Base-by-base conservation (phyloP, 2,888 invertebrate species). In the Mycalesis mineus region DNA sequence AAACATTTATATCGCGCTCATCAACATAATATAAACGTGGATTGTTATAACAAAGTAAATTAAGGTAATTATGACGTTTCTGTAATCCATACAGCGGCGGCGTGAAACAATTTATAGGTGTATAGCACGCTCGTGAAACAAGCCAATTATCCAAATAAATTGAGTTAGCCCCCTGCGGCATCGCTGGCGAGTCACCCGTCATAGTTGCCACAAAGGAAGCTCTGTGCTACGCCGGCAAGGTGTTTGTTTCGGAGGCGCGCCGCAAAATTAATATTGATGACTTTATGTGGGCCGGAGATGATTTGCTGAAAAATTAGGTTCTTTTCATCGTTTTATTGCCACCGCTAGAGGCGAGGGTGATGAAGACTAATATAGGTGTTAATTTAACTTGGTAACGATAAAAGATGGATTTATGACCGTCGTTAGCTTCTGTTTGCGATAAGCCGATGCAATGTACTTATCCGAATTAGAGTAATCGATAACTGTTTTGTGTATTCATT, bases 231-330 rank as follows among this genome's bases (percentile, higher is more conserved):
- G 77, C 75, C 68, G 78, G 78, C 73, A 82, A 87, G 88, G 88
- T 85, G 86, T 87, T 84, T 88, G 88, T 88, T 89, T 87, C 78
- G 80, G 81, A 80, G 85, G 86, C 82, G 83, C 80, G 84, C 84
- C 83, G 67, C 80, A 74, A 86, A 88, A 89, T 89, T 84, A 89
- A 88, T 88, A 89, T 89, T 89, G 88, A 89, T 89, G 88, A 82
- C 85, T 88, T 82, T 77, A 87, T 85, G 78, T 80, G 77, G 77
- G 72, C 84, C 85, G 84, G 84, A 86, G 87, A 88, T 89, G 88
- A 89, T 87, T 85, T 77, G 88, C 86, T 85, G 82, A 88, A 88
- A 89, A 88, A 88, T 88, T 87, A 80, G 82, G 80, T 87, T 87
- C 88, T 88, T 85, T 88, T 84, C 87, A 87, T 85, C 88, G 86